Percentiles rank a stretch among this genome's conserved stretches.
Conservation (phyloP, 2,888 invertebrate species). For the Spisula subtruncata region DNA sequence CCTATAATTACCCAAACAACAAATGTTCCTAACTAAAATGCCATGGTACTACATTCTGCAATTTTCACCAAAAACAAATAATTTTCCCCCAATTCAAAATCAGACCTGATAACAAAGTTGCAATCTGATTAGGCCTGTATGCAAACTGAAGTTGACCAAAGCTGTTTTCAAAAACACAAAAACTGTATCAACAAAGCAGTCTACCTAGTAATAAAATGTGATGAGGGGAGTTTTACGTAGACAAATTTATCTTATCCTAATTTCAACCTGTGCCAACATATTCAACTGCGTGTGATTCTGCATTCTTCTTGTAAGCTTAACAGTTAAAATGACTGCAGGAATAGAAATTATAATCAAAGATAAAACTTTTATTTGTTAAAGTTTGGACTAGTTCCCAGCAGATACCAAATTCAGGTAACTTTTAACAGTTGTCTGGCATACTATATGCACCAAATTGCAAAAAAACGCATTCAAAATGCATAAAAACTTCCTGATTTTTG, state of each 20-base stretch:
- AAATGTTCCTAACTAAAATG: too few species aligned
- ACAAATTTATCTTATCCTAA: not conserved
- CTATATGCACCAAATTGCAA: not conserved
- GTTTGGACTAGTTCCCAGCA: not conserved
- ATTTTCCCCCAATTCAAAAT: too few species aligned
- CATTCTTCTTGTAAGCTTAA: not conserved
- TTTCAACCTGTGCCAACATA: not conserved
- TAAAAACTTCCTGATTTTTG: not conserved
- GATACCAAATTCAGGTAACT: not conserved
- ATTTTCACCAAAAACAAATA: too few species aligned
- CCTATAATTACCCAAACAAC: too few species aligned
- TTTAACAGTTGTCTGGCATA: not conserved
- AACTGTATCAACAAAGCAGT: not conserved
- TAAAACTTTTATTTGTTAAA: slow-evolving; percentile 1
- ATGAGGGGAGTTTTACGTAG: not conserved
- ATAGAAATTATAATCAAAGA: not conserved
- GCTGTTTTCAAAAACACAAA: too few species aligned
- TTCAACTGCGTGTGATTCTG: not conserved
- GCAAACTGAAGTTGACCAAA: too few species aligned
- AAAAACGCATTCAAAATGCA: not conserved
- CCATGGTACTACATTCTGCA: too few species aligned
- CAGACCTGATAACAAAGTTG: too few species aligned
- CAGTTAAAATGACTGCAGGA: not conserved
- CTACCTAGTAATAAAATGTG: not conserved
- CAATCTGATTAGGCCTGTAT: too few species aligned